phyloP scores from a whole-genome alignment of 2,113 vertebrate species.

The Pristiophorus japonicus region DNA sequence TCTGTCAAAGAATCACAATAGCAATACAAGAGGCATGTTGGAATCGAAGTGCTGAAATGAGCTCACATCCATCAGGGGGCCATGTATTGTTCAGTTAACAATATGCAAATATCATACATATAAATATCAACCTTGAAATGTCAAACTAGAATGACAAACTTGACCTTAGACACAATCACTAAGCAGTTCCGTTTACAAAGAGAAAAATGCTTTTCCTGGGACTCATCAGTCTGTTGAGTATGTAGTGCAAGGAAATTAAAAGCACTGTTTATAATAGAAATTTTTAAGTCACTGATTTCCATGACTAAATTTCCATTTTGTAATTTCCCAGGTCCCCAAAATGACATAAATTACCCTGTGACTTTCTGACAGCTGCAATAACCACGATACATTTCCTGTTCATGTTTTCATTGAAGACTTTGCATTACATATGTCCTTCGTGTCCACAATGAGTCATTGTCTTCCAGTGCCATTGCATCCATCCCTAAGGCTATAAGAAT shows the following conservation, averaged over 20 bases:
- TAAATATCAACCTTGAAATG: not conserved
- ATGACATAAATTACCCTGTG: not conserved
- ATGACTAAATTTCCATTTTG: not conserved
- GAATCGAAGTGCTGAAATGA: not conserved
- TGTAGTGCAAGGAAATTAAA: not conserved
- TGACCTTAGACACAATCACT: not conserved
- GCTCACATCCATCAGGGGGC: not conserved
- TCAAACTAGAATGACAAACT: not conserved
- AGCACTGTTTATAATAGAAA: not conserved
- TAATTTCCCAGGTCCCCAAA: not conserved
- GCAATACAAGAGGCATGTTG: not conserved
- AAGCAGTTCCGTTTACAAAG: not conserved
- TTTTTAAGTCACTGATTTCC: slow-evolving; percentile 3
- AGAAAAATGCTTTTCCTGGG: not conserved
- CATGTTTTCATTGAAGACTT: not conserved
- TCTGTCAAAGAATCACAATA: not conserved
- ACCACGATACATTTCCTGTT: not conserved
- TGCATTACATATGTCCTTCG: not conserved
- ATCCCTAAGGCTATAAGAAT: not conserved
- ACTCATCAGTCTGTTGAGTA: not conserved
- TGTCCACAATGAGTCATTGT: not conserved
- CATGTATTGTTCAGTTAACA: not conserved
- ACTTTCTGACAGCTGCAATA: not conserved
- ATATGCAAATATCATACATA: not conserved
- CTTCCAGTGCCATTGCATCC: not conserved